Evolutionary conservation across 2,113 vertebrate species (phyloP).

Genomic region (Cryptotis parvus): DNA sequence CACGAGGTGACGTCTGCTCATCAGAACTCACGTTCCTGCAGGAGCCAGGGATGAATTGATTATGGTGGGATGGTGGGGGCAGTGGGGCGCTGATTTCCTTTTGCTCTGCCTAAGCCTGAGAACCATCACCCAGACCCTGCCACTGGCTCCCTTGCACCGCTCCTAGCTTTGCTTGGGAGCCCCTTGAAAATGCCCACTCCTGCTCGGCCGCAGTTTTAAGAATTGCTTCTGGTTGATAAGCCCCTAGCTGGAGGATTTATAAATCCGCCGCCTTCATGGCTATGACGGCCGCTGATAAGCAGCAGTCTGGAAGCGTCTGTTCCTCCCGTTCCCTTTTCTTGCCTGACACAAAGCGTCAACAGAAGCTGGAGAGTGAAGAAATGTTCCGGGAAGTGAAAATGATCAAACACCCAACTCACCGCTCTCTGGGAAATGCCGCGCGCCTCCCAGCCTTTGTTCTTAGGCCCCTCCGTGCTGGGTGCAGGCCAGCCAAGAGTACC

Average conservation of each 20-base stretch:
- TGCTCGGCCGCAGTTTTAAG: fast-evolving
- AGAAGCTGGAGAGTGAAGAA: neutral
- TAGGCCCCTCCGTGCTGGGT: neutral
- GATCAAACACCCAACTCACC: neutral
- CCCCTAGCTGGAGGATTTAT: neutral
- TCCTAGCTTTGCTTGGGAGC: neutral
- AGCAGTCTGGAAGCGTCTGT: neutral
- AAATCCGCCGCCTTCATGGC: neutral
- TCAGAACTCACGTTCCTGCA: too few relatives aligned
- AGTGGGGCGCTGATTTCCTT: too few relatives aligned
- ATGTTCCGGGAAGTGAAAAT: neutral
- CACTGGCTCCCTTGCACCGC: too few relatives aligned
- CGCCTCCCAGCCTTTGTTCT: neutral
- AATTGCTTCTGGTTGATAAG: slow-evolving; percentile 17
- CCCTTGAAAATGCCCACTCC: neutral
- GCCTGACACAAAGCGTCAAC: slow-evolving; percentile 1
- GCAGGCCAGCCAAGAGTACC: neutral
- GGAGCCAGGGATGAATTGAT: too few relatives aligned
- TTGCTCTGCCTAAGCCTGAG: neutral
- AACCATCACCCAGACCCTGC: neutral
- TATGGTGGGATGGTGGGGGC: too few relatives aligned
- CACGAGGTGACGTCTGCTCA: neutral
- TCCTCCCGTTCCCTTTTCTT: neutral
- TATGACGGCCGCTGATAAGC: slow-evolving; percentile 70
- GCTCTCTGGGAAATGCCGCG: neutral